Conservation (phyloP, 2,888 invertebrate genomes). For the Eristalis pertinax region DNA sequence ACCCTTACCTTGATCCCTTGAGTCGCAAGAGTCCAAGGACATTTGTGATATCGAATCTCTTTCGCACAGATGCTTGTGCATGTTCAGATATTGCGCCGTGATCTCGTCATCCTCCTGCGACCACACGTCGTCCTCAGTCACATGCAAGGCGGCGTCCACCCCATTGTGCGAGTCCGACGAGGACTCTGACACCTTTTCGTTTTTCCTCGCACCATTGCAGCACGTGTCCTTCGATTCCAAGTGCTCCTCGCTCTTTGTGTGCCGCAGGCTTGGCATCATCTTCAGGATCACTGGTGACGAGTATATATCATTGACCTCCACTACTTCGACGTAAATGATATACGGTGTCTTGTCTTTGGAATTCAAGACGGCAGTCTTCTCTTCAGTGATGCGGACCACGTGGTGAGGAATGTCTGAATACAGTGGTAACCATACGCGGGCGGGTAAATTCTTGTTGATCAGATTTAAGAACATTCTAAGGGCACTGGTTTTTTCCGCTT, state of each 20-base stretch:
- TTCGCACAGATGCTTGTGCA: constrained; percentile 85
- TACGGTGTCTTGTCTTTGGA: constrained; percentile 96
- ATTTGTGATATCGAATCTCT: constrained; percentile 95
- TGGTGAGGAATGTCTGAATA: constrained; percentile 93
- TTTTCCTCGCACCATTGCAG: constrained; percentile 53
- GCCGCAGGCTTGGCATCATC: constrained; percentile 91
- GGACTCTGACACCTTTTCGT: constrained; percentile 68
- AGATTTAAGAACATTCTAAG: constrained; percentile 95
- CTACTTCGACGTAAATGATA: constrained; percentile 98
- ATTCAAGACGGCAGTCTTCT: constrained; percentile 98
- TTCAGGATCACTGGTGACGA: constrained; percentile 95
- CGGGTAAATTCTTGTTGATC: constrained; percentile 97
- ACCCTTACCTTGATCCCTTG: constrained; percentile 83
- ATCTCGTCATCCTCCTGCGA: constrained; percentile 98
- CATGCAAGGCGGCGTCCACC: constrained; percentile 81
- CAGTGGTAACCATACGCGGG: constrained; percentile 98
- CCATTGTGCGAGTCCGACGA: constrained; percentile 67
- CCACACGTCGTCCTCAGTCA: constrained; percentile 88
- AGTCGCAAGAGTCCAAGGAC: constrained; percentile 92
- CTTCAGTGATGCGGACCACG: constrained; percentile 97
- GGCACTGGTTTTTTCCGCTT: constrained; percentile 95
- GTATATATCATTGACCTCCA: constrained; percentile 91
- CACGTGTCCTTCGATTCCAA: constrained; percentile 82
- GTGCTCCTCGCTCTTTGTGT: constrained; percentile 97
- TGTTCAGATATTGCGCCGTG: constrained; percentile 87